Percentiles rank a stretch among this genome's conserved stretches.
Conservation (phyloP, 2,888 invertebrate genomes). For the Syrphus vitripennis region DNA sequence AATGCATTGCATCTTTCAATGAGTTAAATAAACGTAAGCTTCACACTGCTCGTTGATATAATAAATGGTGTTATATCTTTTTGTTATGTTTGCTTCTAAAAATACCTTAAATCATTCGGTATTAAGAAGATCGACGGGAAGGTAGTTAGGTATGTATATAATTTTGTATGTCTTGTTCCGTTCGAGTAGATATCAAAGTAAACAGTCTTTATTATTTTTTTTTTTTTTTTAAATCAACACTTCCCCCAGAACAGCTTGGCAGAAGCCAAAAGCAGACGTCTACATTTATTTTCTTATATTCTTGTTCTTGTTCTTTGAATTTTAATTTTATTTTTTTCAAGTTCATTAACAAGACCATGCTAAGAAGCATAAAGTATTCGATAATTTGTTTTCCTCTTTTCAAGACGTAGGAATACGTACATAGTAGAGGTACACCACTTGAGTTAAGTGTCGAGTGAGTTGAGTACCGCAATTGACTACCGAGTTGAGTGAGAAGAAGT, state of each 20-base stretch:
- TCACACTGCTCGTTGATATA: not conserved
- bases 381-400: slow-evolving; percentile 12
- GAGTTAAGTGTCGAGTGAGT: slow-evolving; percentile 25
- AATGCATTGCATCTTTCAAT: slow-evolving; percentile 18
- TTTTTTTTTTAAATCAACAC: slow-evolving; percentile 33
- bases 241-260: not conserved
- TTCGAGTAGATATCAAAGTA: slow-evolving; percentile 41
- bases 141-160: not conserved
- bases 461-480: not conserved
- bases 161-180: slow-evolving; percentile 11
- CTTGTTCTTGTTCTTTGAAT: slow-evolving; percentile 21
- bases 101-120: slow-evolving; percentile 43
- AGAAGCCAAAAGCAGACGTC: slow-evolving; percentile 31
- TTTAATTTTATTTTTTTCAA: slow-evolving; percentile 44
- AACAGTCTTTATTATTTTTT: slow-evolving; percentile 17
- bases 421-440: slow-evolving; percentile 27
- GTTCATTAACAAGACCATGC: slow-evolving; percentile 63
- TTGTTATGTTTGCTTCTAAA: slow-evolving; percentile 38
- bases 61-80: not conserved
- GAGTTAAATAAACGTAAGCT: slow-evolving; percentile 9
- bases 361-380: slow-evolving; percentile 21
- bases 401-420: slow-evolving; percentile 3
- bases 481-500: not conserved
- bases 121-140: not conserved
- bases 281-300: slow-evolving; percentile 28